A percentile compares a stretch with the other conserved stretches of the same genome.
Evolutionary conservation across 2,888 invertebrate genomes (phyloP).

Genomic region (Aphidius colemani): DNA sequence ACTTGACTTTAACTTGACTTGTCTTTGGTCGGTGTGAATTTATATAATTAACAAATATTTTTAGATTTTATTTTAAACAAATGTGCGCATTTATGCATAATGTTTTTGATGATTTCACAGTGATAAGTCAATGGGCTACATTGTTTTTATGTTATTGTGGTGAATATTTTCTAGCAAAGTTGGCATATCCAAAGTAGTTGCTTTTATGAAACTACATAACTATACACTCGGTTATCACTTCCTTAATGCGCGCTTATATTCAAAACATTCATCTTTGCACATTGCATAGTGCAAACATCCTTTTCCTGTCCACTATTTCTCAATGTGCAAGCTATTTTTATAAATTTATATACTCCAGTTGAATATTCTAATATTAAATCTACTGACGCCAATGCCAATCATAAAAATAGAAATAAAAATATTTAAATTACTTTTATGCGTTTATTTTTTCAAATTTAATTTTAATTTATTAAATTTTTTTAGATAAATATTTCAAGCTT

Average conservation of each 20-base stretch:
- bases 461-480: too few relatives aligned
- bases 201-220: slow-evolving; percentile 7
- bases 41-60: too few relatives aligned
- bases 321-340: background rate
- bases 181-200: slow-evolving; percentile 10
- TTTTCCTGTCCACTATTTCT: slow-evolving; percentile 17
- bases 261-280: slow-evolving; percentile 19
- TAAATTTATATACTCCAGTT: background rate
- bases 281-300: slow-evolving; percentile 25
- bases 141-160: background rate
- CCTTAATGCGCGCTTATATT: slow-evolving; percentile 4
- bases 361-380: too few relatives aligned
- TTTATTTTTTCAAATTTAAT: too few relatives aligned
- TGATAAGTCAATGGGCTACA: slow-evolving; percentile 10
- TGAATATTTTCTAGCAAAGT: slow-evolving; percentile 20
- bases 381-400: too few relatives aligned
- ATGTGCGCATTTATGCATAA: background rate
- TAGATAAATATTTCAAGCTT: too few relatives aligned
- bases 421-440: too few relatives aligned
- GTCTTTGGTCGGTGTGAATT: too few relatives aligned
- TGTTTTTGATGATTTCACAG: slow-evolving; percentile 19
- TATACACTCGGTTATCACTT: slow-evolving; percentile 17
- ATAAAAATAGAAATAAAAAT: too few relatives aligned
- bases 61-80: background rate
- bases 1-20: too few relatives aligned